Percentiles rank a stretch among this genome's conserved stretches.
Evolutionary conservation across 2,888 invertebrate species (phyloP).

Genomic region (Drosophila meridiana): DNA sequence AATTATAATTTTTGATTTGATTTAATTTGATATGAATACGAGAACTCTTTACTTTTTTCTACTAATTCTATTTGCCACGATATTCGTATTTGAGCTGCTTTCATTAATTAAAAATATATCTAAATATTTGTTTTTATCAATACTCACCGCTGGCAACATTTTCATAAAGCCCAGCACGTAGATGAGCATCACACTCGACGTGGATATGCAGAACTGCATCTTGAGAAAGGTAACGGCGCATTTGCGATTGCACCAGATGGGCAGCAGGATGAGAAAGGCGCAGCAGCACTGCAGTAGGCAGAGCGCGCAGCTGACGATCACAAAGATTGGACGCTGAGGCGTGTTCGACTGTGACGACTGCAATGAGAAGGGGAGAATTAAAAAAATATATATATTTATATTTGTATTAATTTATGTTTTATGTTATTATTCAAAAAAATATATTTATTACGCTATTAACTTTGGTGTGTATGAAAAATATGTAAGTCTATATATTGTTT

Average conservation of each 20-base stretch:
- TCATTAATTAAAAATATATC: background rate
- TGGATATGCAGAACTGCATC: constrained; percentile 89
- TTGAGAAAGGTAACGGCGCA: constrained; percentile 88
- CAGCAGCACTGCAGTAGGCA: constrained; percentile 85
- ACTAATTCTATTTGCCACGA: too few species aligned
- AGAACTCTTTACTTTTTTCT: background rate
- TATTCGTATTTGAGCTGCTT: background rate
- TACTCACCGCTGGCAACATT: constrained; percentile 86
- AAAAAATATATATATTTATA: too few species aligned
- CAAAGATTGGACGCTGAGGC: constrained; percentile 83
- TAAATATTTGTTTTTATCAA: background rate
- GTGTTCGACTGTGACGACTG: constrained; percentile 73
- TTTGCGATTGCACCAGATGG: constrained; percentile 85
- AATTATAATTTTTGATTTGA: constrained; percentile 6
- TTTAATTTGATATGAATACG: background rate
- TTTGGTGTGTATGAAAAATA: too few species aligned
- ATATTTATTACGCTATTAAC: too few species aligned
- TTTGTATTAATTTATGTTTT: too few species aligned
- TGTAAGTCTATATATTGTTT: too few species aligned
- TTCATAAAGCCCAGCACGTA: constrained; percentile 86
- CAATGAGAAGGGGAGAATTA: constrained; percentile 11
- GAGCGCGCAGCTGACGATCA: constrained; percentile 85
- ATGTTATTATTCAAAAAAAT: too few species aligned
- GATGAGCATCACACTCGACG: constrained; percentile 90
- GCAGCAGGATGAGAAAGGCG: constrained; percentile 84